These are phyloP conservation scores for Lacanobia wlatinum DNA, from an alignment of 2,888 invertebrate genomes.

Conservation along the genomic window DNA sequence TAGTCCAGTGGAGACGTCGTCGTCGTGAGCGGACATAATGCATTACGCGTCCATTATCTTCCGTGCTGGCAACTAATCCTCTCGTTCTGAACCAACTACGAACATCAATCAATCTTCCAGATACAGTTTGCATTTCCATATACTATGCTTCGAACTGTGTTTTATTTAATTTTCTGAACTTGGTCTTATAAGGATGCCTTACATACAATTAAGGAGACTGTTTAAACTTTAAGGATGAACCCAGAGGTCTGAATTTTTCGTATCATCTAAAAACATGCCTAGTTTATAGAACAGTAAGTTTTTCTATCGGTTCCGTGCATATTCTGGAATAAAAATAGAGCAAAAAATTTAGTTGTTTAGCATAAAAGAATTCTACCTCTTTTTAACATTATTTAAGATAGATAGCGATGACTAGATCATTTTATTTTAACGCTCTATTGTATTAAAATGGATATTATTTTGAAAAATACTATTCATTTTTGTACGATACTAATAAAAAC, in stretches of 20 bases:
- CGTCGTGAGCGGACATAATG: conserved; percentile 42
- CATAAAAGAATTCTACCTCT: no score
- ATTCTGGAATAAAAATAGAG: no score
- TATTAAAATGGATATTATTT: background rate
- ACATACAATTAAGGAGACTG: background rate
- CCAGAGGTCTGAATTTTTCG: background rate
- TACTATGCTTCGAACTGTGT: background rate
- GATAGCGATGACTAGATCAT: background rate
- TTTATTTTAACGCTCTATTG: background rate
- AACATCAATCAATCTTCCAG: conserved; percentile 53
- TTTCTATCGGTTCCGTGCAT: background rate
- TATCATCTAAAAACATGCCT: background rate
- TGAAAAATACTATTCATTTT: background rate
- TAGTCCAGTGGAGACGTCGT: conserved; percentile 32
- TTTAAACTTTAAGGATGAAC: background rate
- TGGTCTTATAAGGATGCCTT: background rate
- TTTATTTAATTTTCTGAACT: background rate
- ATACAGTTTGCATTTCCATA: conserved; percentile 23
- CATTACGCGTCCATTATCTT: conserved; percentile 52
- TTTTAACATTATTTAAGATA: no score
- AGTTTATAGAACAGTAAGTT: background rate
- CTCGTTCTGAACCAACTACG: conserved; percentile 26
- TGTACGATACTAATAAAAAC: background rate
- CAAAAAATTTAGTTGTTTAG: no score
- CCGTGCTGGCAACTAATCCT: conserved; percentile 43